A percentile compares a stretch with the other conserved stretches of the same genome.
These are phyloP conservation scores for Drosophila pseudotakahashii DNA, from an alignment of 2,888 invertebrate species.

Conservation along the genomic window DNA sequence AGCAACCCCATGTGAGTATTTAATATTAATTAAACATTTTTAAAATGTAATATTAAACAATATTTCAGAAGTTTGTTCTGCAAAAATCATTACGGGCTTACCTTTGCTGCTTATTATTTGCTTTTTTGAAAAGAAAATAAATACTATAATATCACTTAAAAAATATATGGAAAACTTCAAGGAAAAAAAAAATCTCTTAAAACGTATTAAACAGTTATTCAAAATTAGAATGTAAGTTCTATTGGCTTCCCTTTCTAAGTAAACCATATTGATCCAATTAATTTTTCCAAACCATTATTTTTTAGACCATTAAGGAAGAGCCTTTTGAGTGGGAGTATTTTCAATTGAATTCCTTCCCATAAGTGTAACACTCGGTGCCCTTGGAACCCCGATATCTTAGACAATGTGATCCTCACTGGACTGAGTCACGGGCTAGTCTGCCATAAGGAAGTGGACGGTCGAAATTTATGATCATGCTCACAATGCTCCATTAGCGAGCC, in stretches of 20 bases:
- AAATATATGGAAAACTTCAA: too few relatives aligned
- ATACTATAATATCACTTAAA: too few relatives aligned
- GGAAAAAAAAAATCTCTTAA: not conserved
- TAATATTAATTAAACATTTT: too few relatives aligned
- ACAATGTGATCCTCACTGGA: constrained; percentile 37
- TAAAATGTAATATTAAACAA: too few relatives aligned
- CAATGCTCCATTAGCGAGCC: constrained; percentile 65
- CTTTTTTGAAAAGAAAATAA: too few relatives aligned
- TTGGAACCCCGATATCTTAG: constrained; percentile 11
- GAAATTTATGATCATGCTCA: constrained; percentile 60
- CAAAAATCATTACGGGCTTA: too few relatives aligned
- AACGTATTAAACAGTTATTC: too few relatives aligned
- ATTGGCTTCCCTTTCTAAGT: not conserved
- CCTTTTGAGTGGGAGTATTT: not conserved
- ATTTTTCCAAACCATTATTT: not conserved
- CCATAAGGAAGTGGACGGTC: constrained; percentile 62
- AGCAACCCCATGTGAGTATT: too few relatives aligned
- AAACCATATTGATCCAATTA: not conserved
- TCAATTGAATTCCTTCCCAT: constrained; percentile 1
- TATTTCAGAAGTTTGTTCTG: too few relatives aligned
- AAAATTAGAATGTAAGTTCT: too few relatives aligned
- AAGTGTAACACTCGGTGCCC: constrained; percentile 21
- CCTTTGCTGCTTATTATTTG: too few relatives aligned
- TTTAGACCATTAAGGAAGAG: not conserved
- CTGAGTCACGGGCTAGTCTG: constrained; percentile 34